Base-by-base conservation (phyloP, 2,113 vertebrate genomes). In the Ariopsis seemanni region DNA sequence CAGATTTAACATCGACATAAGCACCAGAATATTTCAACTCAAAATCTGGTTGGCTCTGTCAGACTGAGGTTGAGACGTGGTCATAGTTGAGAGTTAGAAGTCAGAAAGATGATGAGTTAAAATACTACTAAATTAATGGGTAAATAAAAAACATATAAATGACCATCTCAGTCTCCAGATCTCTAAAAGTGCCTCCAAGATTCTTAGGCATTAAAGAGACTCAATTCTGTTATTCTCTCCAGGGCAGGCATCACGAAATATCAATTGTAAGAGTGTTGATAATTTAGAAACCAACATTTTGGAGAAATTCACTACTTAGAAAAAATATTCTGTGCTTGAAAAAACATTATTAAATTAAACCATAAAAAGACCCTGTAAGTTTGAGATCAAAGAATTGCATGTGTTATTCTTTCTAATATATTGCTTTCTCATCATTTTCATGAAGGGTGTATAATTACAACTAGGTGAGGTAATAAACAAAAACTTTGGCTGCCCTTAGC, bases 381-480 rank as follows among this genome's bases (percentile, higher is more conserved):
- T 58, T 30, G 30, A 62, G 52, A 20, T 60, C 30, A 34, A 81
- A 60, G 8, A 81, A 27, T 69, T 69, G 1, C n/a, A 69, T 69
- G 4, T 27, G n/a, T 27, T 52, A 77, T 12, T 12, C 48, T 25
- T 11, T 4, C 10, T n/a, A 27, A 14, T 18, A 9, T 57, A 57
- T 57, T 27, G 8, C 25, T 7, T 27, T 30, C 1, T 27, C 50
- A 6, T 30, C n/a, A 57, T 80, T 80, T 78, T 78, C 7, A 53
- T 55, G 50, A 78, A 53, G 12, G 75, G 75, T 55, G 25, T 50
- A 52, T 85, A 48, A 71, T 12, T 60, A 57, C 20, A 74, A 62
- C n/a, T 74, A 85, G 72, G 22, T 85, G 86, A 83, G 89, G 79
- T 88, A 79, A 82, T 87, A 77, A 74, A 69, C 52, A 27, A 48